Conservation (phyloP, 30 jellyfish, hydroid and myxozoan species). For the Catostylus mosaicus region DNA sequence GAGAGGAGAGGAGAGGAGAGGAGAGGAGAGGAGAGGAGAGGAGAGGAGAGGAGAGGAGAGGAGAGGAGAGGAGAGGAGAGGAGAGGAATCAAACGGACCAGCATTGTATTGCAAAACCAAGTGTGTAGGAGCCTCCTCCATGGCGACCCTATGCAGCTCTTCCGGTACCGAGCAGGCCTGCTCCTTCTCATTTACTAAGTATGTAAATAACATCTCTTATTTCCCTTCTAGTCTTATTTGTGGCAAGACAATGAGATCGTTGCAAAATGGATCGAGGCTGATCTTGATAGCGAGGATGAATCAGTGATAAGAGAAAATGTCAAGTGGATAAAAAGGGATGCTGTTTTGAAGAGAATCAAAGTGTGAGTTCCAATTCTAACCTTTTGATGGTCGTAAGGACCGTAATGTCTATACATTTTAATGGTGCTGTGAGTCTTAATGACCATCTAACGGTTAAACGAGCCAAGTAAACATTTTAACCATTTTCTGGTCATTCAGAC, state of each 20-base stretch:
- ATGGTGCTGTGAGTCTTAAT: too few species aligned
- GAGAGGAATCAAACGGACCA: too few species aligned
- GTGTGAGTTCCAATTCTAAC: slow-evolving; percentile 42
- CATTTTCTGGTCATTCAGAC: too few species aligned
- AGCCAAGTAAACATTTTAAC: too few species aligned
- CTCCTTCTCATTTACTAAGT: neutral
- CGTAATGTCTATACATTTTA: neutral
- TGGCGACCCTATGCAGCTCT: neutral
- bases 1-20: too few species aligned
- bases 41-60: too few species aligned
- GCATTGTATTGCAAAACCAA: too few species aligned
- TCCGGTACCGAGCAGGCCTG: neutral
- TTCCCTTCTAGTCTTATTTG: slow-evolving; percentile 70
- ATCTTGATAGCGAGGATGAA: slow-evolving; percentile 64
- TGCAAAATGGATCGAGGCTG: slow-evolving; percentile 88
- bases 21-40: too few species aligned
- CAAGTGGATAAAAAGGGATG: slow-evolving; percentile 89
- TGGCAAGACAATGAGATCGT: slow-evolving; percentile 97
- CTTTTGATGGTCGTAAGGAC: neutral
- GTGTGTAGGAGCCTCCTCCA: too few species aligned
- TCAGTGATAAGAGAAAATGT: slow-evolving; percentile 80
- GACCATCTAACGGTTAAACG: too few species aligned
- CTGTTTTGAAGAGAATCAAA: slow-evolving; percentile 76
- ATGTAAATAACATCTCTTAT: too few species aligned
- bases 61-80: too few species aligned